Conservation (phyloP, 2,113 vertebrate genomes). For the Saccopteryx bilineata region DNA sequence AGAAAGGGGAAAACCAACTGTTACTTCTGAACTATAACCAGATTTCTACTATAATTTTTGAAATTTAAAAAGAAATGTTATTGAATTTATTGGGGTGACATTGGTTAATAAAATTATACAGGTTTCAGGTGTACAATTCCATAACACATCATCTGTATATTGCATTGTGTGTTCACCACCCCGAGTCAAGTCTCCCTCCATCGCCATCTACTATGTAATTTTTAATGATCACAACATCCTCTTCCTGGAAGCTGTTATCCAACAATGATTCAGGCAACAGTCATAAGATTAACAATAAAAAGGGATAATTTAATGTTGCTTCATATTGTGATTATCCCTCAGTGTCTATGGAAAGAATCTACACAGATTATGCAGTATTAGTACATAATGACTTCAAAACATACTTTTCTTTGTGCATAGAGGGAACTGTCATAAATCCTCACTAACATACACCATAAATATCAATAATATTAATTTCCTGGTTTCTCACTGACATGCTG, state of each 20-base stretch:
- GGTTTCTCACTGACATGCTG: neutral
- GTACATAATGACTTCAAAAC: neutral
- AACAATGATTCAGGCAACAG: conserved; percentile 1
- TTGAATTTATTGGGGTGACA: no score
- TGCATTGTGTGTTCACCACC: no score
- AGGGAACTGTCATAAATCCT: neutral
- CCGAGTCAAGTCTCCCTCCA: no score
- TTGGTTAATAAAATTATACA: no score
- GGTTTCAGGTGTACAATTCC: no score
- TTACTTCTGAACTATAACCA: neutral
- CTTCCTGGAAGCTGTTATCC: neutral
- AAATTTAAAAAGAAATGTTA: no score
- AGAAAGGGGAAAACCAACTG: neutral
- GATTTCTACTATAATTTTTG: neutral
- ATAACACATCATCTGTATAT: no score
- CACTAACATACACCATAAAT: neutral
- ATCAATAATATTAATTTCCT: neutral
- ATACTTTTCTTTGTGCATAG: neutral
- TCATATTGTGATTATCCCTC: conserved; percentile 1
- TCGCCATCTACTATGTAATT: neutral
- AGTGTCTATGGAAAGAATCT: neutral
- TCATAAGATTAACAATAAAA: neutral
- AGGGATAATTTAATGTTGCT: neutral
- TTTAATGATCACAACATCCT: neutral
- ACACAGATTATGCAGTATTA: neutral